Evolutionary conservation across 2,888 invertebrate species (phyloP).

Genomic region (Anorthoa munda): DNA sequence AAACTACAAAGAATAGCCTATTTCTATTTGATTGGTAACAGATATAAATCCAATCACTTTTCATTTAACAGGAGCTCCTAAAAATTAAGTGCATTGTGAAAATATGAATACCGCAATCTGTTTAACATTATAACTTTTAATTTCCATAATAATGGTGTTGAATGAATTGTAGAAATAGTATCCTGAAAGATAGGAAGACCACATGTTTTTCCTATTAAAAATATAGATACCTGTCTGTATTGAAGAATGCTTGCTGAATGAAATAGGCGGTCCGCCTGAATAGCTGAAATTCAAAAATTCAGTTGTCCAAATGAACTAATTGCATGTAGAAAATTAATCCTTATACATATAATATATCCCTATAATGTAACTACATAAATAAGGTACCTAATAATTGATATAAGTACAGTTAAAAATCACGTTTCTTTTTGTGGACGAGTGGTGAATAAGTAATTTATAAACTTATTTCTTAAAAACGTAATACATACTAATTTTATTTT

Average conservation of each 20-base stretch:
- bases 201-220: slow-evolving; percentile 4
- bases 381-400: too few relatives aligned
- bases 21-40: neutral
- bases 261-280: neutral
- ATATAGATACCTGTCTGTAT: neutral
- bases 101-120: neutral
- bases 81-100: neutral
- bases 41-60: neutral
- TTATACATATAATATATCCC: too few relatives aligned
- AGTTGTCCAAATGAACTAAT: neutral
- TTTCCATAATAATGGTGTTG: neutral
- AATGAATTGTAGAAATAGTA: slow-evolving; percentile 10
- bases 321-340: too few relatives aligned
- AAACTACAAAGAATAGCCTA: neutral
- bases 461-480: too few relatives aligned
- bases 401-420: too few relatives aligned
- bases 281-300: neutral
- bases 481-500: too few relatives aligned
- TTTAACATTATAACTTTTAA: neutral
- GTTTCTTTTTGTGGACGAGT: neutral
- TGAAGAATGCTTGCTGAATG: neutral
- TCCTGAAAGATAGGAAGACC: neutral
- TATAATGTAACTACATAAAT: too few relatives aligned
- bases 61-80: neutral
- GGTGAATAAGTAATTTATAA: too few relatives aligned